Evolutionary conservation across 1,140 invertebrate species (phyloP).

Genomic region (Cydia strobilella): DNA sequence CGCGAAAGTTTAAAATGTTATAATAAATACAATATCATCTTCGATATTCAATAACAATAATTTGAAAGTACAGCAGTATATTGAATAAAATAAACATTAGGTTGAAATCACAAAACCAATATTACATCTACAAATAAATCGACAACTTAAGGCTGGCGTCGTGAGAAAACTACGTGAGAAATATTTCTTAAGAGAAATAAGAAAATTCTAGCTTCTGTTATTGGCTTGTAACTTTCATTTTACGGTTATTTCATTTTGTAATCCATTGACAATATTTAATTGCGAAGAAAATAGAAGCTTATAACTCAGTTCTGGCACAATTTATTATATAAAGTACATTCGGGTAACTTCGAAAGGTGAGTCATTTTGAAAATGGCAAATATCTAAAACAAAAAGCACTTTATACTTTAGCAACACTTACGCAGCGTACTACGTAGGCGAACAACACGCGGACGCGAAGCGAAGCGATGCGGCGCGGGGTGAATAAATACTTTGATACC

Average conservation of each 20-base stretch:
- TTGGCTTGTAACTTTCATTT: not conserved
- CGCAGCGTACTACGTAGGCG: too few species aligned
- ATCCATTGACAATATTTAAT: not conserved
- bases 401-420: too few species aligned
- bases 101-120: not conserved
- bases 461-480: too few species aligned
- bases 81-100: not conserved
- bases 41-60: not conserved
- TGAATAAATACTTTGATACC: too few species aligned
- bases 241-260: not conserved
- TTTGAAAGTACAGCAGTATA: not conserved
- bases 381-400: too few species aligned
- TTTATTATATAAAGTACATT: too few species aligned
- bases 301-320: too few species aligned
- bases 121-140: conserved; percentile 8
- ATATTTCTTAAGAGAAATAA: not conserved
- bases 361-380: too few species aligned
- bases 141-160: not conserved
- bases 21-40: not conserved
- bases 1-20: too few species aligned
- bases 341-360: too few species aligned
- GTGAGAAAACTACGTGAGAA: conserved; percentile 2
- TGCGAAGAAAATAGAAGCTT: too few species aligned
- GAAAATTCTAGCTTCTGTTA: not conserved
- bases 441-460: too few species aligned